These are phyloP conservation scores for Lepidothrix coronata DNA, from an alignment of 2,113 vertebrate species.

Conservation along the genomic window DNA sequence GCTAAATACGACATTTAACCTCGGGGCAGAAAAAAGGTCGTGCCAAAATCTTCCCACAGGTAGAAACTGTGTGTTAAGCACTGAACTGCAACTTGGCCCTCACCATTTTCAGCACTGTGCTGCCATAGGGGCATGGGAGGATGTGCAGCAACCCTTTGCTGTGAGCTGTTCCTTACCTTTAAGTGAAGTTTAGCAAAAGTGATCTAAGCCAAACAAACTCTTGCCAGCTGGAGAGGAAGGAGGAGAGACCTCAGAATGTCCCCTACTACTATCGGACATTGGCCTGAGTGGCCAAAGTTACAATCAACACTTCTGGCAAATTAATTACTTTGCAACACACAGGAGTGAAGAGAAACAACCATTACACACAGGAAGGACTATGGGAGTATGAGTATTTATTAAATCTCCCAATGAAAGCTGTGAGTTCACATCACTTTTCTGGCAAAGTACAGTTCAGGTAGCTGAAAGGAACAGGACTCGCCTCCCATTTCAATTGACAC, in stretches of 20 bases:
- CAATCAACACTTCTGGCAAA: neutral
- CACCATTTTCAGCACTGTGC: neutral
- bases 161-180: neutral
- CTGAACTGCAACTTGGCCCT: neutral
- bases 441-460: neutral
- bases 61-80: neutral
- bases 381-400: neutral
- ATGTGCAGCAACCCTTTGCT: neutral
- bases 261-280: accelerated
- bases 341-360: neutral
- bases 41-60: neutral
- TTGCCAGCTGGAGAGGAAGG: neutral
- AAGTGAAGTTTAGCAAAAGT: neutral
- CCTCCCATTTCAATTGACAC: neutral
- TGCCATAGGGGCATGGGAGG: accelerated
- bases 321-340: neutral
- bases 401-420: neutral
- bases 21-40: neutral
- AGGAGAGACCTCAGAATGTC: neutral
- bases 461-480: accelerated
- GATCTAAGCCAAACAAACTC: neutral
- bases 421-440: neutral
- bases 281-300: neutral
- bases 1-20: neutral
- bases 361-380: neutral